Conservation (phyloP, 2,888 invertebrate genomes). For the Sarcophaga subvicina region DNA sequence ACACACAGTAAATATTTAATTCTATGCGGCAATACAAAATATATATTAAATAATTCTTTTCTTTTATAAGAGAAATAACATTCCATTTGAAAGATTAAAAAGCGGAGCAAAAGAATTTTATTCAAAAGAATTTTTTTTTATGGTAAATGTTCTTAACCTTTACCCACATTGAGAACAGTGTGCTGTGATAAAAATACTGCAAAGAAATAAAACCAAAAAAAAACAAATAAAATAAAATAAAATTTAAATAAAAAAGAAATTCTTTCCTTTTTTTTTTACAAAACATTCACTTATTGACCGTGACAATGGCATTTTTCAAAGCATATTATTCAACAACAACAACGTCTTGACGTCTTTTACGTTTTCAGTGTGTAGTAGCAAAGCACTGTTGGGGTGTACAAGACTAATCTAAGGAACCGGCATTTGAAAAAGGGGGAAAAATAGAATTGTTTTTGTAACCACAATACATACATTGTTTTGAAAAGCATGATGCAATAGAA, state of each 20-base stretch:
- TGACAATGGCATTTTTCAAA: conserved; percentile 64
- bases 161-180: conserved; percentile 36
- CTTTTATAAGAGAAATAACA: no score
- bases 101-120: no score
- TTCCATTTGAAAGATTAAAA: no score
- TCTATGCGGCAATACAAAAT: no score
- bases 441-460: conserved; percentile 4
- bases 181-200: not conserved
- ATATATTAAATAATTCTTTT: no score
- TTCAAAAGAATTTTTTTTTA: no score
- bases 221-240: not conserved
- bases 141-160: conserved; percentile 37
- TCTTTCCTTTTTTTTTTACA: conserved; percentile 1
- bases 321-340: conserved; percentile 10
- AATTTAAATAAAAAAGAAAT: not conserved
- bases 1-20: no score
- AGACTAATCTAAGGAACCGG: not conserved
- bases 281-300: conserved; percentile 67
- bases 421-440: not conserved
- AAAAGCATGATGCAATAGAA: conserved; percentile 40
- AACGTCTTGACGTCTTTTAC: conserved; percentile 37
- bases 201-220: not conserved
- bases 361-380: not conserved
- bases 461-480: conserved; percentile 7
- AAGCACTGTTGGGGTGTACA: not conserved